These are phyloP conservation scores for Scartelaos histophorus DNA, from an alignment of 2,113 vertebrate genomes.

Conservation along the genomic window DNA sequence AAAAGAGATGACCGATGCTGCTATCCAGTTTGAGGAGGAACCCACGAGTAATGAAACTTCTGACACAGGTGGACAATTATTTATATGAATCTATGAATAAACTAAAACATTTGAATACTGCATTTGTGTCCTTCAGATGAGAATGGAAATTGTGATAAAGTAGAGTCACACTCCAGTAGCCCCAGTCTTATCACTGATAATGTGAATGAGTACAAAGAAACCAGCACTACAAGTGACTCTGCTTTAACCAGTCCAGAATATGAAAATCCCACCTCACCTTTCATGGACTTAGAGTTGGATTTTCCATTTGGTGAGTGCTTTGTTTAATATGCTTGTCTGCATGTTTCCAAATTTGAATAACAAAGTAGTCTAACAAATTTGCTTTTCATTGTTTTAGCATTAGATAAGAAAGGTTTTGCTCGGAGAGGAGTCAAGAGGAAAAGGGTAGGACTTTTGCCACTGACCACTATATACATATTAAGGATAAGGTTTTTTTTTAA, in stretches of 20 bases:
- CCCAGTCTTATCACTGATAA: background rate
- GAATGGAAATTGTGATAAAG: constrained; percentile 1
- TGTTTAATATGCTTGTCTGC: background rate
- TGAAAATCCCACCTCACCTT: constrained; percentile 70
- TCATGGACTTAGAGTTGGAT: constrained; percentile 89
- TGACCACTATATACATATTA: background rate
- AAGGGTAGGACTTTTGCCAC: constrained; percentile 70
- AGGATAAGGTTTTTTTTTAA: background rate
- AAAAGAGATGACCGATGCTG: constrained; percentile 79
- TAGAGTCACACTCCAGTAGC: background rate
- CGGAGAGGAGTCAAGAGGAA: constrained; percentile 84
- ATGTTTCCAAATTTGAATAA: background rate
- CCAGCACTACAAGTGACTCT: constrained; percentile 39
- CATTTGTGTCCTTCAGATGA: background rate
- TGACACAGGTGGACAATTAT: background rate
- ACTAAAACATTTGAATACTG: background rate
- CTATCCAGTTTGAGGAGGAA: constrained; percentile 51
- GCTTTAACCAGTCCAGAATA: constrained; percentile 47
- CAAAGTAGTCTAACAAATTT: background rate
- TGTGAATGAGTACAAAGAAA: constrained; percentile 53
- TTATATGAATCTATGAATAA: background rate
- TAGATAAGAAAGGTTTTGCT: constrained; percentile 38
- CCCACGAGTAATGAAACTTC: background rate
- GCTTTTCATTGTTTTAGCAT: constrained; percentile 41
- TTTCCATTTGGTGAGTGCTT: constrained; percentile 83